Evolutionary conservation across 2,113 vertebrate genomes (phyloP), one percentile per base, ranked within the genome.

Genomic region (Anoura caudifer): DNA sequence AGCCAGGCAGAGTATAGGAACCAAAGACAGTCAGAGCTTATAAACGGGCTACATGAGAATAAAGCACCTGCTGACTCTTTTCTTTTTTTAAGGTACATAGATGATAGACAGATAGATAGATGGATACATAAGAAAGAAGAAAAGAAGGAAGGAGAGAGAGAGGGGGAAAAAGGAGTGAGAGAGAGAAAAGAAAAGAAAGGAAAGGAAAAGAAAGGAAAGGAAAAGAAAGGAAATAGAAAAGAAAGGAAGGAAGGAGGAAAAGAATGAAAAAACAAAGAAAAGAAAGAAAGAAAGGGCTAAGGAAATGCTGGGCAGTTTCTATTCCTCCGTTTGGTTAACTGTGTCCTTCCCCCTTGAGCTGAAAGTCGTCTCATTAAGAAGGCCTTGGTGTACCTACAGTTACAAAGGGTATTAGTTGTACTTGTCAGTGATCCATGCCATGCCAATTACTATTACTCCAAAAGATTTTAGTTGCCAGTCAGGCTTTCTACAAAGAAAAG

Each of bases 401-500:
- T 73, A 91, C 26, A 91, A 97, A 81, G 50, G 94, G 54, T 94
- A 69, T 94, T 88, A 90, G 50, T 72, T 80, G 52, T 63, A 43
- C 36, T 90, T 90, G 52, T 72, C 90, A 83, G 56, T 84, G 80
- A 96, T 86, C 41, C 67, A 91, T 33, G 43, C 5, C 86, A 24
- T 61, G 26, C 72, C 70, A 83, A 93, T 91, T 82, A 92, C 54
- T 76, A 80, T 69, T 75, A 43, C 50, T 95, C 65, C 82, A 33
- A 96, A 94, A 77, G 19, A 67, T 80, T 97, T 91, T 45, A 94
- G 59, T 91, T 22, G 2, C 69, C 69, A 87, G 26, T 91, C 3
- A 0, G 38, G 56, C 7, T 95, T 94, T 59, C 83, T 52, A 87
- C 84, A 94, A 85, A 72, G 75, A 92, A 70, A 90, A 95, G 56